A percentile compares a stretch with the other conserved stretches of the same genome.
These are phyloP conservation scores for Aricia agestis DNA, from an alignment of 1,140 invertebrate genomes.

Conservation along the genomic window DNA sequence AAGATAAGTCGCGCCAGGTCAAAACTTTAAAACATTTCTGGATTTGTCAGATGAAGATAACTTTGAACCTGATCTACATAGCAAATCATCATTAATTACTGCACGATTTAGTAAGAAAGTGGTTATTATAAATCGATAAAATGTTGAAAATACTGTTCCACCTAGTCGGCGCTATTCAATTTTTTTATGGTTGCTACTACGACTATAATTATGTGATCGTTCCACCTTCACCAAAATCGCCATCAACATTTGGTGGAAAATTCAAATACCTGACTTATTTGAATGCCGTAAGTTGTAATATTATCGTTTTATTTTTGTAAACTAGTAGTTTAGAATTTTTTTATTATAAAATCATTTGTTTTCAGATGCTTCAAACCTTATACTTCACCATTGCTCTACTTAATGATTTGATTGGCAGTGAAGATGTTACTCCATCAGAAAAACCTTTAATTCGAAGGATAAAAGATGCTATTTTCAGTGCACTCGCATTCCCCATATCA, in stretches of 20 bases:
- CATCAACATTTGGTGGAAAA: conserved; percentile 81
- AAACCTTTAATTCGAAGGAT: conserved; percentile 82
- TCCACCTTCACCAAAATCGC: conserved; percentile 73
- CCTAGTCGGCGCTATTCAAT: conserved; percentile 80
- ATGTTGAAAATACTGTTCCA: conserved; percentile 78
- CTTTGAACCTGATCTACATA: neutral
- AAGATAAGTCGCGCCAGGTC: too few relatives aligned
- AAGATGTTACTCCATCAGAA: conserved; percentile 80
- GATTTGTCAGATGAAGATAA: too few relatives aligned
- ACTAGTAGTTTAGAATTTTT: neutral
- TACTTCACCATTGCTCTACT: conserved; percentile 84
- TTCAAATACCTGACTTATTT: conserved; percentile 92
- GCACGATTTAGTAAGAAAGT: neutral
- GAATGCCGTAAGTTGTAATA: conserved; percentile 83
- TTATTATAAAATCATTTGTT: conserved; percentile 33
- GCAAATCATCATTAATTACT: neutral
- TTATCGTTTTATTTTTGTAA: neutral
- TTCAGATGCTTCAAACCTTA: conserved; percentile 85
- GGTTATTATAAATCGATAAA: conserved; percentile 20
- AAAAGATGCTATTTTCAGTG: conserved; percentile 84
- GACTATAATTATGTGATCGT: conserved; percentile 82
- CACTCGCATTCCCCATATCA: conserved; percentile 86
- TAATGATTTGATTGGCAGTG: conserved; percentile 85
- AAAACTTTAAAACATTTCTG: too few relatives aligned
- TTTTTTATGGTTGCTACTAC: conserved; percentile 85